Evolutionary conservation across 2,797 vertebrate genomes (phyloP), one percentile per base, ranked within the genome.

Genomic region (Macropodus opercularis): DNA sequence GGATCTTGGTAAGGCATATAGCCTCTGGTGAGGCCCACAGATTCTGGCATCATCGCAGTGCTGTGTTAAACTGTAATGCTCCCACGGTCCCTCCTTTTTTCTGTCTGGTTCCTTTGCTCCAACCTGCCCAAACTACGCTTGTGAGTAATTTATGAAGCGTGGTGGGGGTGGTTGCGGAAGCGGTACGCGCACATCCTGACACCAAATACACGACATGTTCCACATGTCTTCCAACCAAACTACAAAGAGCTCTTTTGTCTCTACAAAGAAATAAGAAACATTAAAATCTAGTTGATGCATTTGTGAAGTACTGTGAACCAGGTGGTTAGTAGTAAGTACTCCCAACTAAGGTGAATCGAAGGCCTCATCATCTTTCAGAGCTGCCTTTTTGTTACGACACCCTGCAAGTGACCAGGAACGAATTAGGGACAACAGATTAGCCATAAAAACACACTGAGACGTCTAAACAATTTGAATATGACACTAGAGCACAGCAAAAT

Each of bases 1-100:
- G 92, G 92, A 93, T 93, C 91, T 93, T 93, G 90, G 86, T 90
- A 91, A 93, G 92, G 92, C 90, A 93, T 90, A 93, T 92, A 91
- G 91, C 92, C 91, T 77, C 84, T 85, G 86, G 91, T 91, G 67
- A 84, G 67, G 90, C 92, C 90, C 47, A 65, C 35, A 61, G 85
- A 89, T 80, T 72, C 87, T 87, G 83, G 85, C 80, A 78, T 69
- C 69, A 77, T 60, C 11, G 39, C 21, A 22, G 27, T 27, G 55
- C 64, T 69, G 66, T 61, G 68, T 60, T 11, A 75, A 69, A 77
- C 76, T 76, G 69, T 55, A 85, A 56, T 65, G 68, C 84, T 87
- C 85, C 72, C 78, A 79, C 72, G 41, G 78, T 86, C 60, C 73
- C 85, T 77, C 77, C 71, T 78, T 81, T 87, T 79, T 69, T 69